Conservation (phyloP, 1,140 invertebrate species). For the honey bee (Apis mellifera) region DNA sequence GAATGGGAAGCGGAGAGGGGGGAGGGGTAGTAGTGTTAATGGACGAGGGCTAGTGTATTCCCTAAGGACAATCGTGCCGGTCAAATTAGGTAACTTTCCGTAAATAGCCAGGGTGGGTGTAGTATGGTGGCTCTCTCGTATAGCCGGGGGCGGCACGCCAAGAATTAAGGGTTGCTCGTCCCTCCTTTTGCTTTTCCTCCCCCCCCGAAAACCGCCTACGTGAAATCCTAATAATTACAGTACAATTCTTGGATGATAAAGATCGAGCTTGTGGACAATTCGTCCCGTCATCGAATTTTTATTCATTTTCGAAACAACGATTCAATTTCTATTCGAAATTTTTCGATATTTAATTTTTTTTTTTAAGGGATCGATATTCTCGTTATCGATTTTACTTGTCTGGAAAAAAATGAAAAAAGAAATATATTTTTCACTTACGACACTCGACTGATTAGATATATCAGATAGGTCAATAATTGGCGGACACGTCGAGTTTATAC, state of each 20-base stretch:
- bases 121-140: conserved; percentile 52
- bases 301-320: no score
- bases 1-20: neutral
- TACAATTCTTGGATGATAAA: neutral
- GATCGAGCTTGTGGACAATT: no score
- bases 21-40: conserved; percentile 61
- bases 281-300: no score
- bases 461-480: no score
- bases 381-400: no score
- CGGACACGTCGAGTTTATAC: no score
- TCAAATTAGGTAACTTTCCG: conserved; percentile 67
- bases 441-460: no score
- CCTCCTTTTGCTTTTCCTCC: neutral
- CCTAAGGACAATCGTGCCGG: conserved; percentile 67
- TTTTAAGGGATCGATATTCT: no score
- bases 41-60: conserved; percentile 64
- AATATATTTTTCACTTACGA: no score
- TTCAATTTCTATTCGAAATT: no score
- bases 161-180: conserved; percentile 23
- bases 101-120: conserved; percentile 53
- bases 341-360: no score
- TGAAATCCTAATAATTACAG: neutral
- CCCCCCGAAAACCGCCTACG: neutral
- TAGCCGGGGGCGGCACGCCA: neutral
- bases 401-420: no score